Evolutionary conservation across 1,140 invertebrate genomes (phyloP).

Genomic region (Papilio xuthus): DNA sequence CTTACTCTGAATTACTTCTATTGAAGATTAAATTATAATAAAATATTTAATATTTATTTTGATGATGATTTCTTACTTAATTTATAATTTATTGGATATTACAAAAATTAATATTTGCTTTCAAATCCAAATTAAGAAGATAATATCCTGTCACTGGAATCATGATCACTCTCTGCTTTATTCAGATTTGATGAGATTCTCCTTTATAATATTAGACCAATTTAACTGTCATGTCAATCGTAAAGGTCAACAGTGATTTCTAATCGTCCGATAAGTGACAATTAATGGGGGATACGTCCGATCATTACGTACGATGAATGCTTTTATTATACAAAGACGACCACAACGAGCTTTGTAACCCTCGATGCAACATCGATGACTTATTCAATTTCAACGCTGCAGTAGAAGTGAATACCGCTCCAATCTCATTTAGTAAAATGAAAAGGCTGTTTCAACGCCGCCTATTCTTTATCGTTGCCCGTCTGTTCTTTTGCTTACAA

Average conservation of each 20-base stretch:
- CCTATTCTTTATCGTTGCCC: slow-evolving; percentile 61
- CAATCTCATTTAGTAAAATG: slow-evolving; percentile 74
- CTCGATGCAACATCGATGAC: slow-evolving; percentile 47
- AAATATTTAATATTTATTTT: no score
- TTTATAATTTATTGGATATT: no score
- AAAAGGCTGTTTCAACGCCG: slow-evolving; percentile 65
- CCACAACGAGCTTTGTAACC: slow-evolving; percentile 57
- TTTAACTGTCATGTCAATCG: neutral
- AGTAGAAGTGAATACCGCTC: slow-evolving; percentile 50
- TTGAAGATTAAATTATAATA: neutral
- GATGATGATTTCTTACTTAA: no score
- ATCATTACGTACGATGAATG: slow-evolving; percentile 49
- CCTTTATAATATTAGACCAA: neutral
- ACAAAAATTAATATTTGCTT: no score
- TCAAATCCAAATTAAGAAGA: neutral
- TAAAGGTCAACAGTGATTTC: slow-evolving; percentile 25
- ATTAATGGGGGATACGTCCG: slow-evolving; percentile 50
- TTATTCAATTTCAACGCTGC: slow-evolving; percentile 57
- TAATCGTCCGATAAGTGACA: slow-evolving; percentile 46
- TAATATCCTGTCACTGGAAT: no score
- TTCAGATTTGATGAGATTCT: neutral
- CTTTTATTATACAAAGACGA: slow-evolving; percentile 48
- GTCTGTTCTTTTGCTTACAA: slow-evolving; percentile 58
- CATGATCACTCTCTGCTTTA: neutral
- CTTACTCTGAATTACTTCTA: neutral